Conservation (phyloP, 1,140 invertebrate genomes). For the Batillaria attramentaria region DNA sequence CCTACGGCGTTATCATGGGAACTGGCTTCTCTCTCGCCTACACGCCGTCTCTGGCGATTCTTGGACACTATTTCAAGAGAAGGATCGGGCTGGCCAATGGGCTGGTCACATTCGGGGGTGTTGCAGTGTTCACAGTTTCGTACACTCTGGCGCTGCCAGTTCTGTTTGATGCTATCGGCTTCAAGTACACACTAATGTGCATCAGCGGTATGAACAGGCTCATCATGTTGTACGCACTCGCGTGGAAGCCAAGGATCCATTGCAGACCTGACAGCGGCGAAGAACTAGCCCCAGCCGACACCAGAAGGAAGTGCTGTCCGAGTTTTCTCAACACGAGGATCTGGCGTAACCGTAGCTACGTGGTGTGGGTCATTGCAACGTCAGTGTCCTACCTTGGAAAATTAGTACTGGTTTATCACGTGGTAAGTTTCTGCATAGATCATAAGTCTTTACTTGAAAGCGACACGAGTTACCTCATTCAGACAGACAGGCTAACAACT, state of each 20-base stretch:
- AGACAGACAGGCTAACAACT: background rate
- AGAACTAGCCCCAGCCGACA: slow-evolving; percentile 14
- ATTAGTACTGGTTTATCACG: slow-evolving; percentile 93
- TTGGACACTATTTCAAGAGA: slow-evolving; percentile 90
- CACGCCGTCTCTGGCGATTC: slow-evolving; percentile 89
- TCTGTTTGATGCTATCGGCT: slow-evolving; percentile 77
- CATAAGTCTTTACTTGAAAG: background rate
- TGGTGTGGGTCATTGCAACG: slow-evolving; percentile 88
- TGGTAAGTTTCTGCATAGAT: slow-evolving; percentile 75
- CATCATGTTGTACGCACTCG: slow-evolving; percentile 83
- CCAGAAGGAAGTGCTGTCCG: slow-evolving; percentile 47
- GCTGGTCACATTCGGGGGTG: slow-evolving; percentile 90
- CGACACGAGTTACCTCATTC: background rate
- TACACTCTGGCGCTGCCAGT: slow-evolving; percentile 82
- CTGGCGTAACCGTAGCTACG: slow-evolving; percentile 87
- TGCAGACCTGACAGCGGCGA: slow-evolving; percentile 61
- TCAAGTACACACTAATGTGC: slow-evolving; percentile 76
- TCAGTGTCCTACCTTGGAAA: slow-evolving; percentile 91
- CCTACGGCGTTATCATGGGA: slow-evolving; percentile 91
- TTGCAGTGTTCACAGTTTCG: slow-evolving; percentile 88
- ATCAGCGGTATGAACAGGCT: slow-evolving; percentile 80
- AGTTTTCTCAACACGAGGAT: slow-evolving; percentile 84
- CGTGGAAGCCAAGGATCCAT: slow-evolving; percentile 87
- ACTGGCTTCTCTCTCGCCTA: slow-evolving; percentile 90
- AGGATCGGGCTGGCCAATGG: slow-evolving; percentile 91